Evolutionary conservation across 1,140 invertebrate species (phyloP), one percentile per base, ranked within the genome.

Genomic region (Ceratosolen fusciceps): DNA sequence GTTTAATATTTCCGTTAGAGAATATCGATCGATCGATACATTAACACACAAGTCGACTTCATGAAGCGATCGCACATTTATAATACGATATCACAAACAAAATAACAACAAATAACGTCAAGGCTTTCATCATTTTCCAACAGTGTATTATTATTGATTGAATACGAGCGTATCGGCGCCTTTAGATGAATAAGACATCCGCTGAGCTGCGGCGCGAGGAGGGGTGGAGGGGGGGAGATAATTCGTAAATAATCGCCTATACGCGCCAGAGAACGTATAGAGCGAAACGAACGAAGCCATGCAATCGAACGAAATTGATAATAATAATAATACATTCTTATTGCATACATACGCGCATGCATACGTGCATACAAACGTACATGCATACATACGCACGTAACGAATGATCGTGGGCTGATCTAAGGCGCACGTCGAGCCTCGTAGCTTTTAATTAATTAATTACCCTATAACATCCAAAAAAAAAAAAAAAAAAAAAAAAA

Each of bases 91-190:
- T 71, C 29, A 34, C 34, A 54, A 62, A 54, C 21, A 34, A 68
- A 43, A 37, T 24, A 52, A 39, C 29, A 73, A 73, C 70, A 62
- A 52, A n/a, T 52, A n/a, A n/a, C n/a, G n/a, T 39, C 67, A 79
- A 73, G 47, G 67, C 54, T 56, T 68, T 79, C 72, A 80, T 80
- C 56, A 58, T 80, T 80, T 80, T 80, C 78, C 78, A 80, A 80
- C 78, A 80, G 78, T 80, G 78, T 80, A 75, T 75, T 80, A 80
- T 80, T 79, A 79, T 79, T 79, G 0, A 43, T 43, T 67, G 5
- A 0, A 26, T 29, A 26, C 2, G 5, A 12, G 5, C 39, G 12
- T 43, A 43, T 43, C 39, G 12, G 12, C 39, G n/a, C n/a, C n/a
- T n/a, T n/a, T n/a, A n/a, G n/a, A n/a, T n/a, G n/a, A n/a, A n/a